These are phyloP conservation scores for Hypolimnas misippus DNA, from an alignment of 2,888 invertebrate species.

Conservation along the genomic window DNA sequence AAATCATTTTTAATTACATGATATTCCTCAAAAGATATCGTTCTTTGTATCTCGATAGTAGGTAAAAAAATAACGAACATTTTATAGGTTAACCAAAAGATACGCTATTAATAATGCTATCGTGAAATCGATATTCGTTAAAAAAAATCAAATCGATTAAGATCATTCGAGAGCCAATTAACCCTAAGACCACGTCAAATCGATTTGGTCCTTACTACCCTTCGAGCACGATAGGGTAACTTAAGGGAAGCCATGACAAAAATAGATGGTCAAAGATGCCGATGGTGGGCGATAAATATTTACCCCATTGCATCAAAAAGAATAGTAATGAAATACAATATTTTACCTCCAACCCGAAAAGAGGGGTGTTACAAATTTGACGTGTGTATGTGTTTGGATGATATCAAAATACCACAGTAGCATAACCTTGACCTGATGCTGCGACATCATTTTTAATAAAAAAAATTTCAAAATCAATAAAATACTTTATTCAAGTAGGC, in stretches of 20 bases:
- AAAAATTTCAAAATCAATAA: no score
- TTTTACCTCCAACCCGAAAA: no score
- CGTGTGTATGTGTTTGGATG: no score
- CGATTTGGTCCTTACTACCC: constrained; percentile 29
- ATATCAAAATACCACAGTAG: no score
- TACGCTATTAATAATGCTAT: no score
- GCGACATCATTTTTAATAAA: no score
- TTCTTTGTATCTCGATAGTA: not conserved
- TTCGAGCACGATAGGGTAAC: constrained; percentile 25
- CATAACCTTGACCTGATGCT: no score
- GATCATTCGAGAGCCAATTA: constrained; percentile 22
- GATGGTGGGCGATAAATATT: not conserved
- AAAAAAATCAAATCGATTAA: constrained; percentile 1
- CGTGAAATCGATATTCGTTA: constrained; percentile 4
- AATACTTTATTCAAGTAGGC: no score
- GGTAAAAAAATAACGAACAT: not conserved
- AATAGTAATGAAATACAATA: no score
- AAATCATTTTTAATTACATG: no score
- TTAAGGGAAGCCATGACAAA: constrained; percentile 28
- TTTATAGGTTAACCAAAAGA: not conserved
- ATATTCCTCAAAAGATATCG: not conserved
- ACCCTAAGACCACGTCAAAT: constrained; percentile 31
- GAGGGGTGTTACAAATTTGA: no score
- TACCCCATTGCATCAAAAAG: not conserved
- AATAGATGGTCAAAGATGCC: constrained; percentile 22